Evolutionary conservation across 2,888 invertebrate genomes (phyloP).

Genomic region (Sialis lutaria): DNA sequence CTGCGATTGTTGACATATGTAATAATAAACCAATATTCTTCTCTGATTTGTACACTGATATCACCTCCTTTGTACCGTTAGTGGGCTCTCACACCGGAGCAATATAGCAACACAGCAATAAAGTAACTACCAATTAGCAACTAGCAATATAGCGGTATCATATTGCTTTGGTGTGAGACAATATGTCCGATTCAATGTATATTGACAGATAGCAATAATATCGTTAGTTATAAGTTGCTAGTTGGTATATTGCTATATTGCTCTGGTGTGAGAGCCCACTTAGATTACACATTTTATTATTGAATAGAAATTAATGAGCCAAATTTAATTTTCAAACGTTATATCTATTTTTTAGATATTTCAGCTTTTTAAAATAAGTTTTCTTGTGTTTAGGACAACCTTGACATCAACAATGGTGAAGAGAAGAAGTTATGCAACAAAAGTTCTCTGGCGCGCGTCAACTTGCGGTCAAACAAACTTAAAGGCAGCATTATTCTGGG

Average conservation of each 20-base stretch:
- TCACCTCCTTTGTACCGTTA: not conserved
- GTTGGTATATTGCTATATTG: too few relatives aligned
- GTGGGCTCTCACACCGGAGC: too few relatives aligned
- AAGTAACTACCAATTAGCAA: too few relatives aligned
- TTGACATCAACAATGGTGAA: not conserved
- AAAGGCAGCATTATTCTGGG: conserved; percentile 74
- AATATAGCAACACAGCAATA: too few relatives aligned
- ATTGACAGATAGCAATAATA: too few relatives aligned
- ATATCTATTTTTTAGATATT: not conserved
- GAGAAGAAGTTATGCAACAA: conserved; percentile 7
- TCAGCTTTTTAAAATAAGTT: not conserved
- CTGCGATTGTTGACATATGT: not conserved
- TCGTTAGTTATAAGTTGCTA: too few relatives aligned
- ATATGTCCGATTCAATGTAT: too few relatives aligned
- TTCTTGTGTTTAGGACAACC: conserved; percentile 3
- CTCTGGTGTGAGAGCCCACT: too few relatives aligned
- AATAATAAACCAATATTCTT: not conserved
- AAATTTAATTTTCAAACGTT: not conserved
- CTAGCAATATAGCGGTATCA: too few relatives aligned
- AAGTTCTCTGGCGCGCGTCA: conserved; percentile 49
- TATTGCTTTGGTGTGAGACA: too few relatives aligned
- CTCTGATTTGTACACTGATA: not conserved
- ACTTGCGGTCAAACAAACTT: conserved; percentile 55
- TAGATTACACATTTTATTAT: not conserved
- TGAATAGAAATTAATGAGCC: not conserved